These are phyloP conservation scores for Meteorus cinctellus DNA, from an alignment of 2,888 invertebrate species.

Conservation along the genomic window DNA sequence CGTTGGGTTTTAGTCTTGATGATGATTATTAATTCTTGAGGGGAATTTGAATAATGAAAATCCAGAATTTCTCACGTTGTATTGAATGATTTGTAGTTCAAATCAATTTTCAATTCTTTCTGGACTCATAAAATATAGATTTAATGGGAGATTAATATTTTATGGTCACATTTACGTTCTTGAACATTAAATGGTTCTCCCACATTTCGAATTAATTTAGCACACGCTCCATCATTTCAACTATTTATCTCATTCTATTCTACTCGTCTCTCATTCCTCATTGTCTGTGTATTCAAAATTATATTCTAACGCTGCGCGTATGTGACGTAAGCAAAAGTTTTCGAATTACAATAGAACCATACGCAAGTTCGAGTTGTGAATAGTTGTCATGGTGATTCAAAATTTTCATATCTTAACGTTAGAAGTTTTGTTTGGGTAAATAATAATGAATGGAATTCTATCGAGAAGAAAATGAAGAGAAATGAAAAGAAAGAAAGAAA, in stretches of 20 bases:
- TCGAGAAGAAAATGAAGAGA: not conserved
- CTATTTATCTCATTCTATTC: not conserved
- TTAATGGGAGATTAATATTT: not conserved
- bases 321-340: not conserved
- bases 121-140: no score
- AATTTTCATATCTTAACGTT: not conserved
- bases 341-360: not conserved
- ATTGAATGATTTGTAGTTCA: not conserved
- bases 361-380: not conserved
- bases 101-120: no score
- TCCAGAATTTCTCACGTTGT: not conserved
- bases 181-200: not conserved
- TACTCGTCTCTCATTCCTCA: not conserved
- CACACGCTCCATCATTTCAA: constrained; percentile 2
- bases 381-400: not conserved
- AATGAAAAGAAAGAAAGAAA: not conserved
- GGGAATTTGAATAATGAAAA: no score
- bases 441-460: not conserved
- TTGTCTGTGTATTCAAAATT: not conserved
- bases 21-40: no score
- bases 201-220: not conserved
- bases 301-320: not conserved
- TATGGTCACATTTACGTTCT: not conserved
- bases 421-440: not conserved
- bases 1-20: no score